Base-by-base conservation (phyloP, 2,888 invertebrate genomes). In the Chrysolina haemoptera region DNA sequence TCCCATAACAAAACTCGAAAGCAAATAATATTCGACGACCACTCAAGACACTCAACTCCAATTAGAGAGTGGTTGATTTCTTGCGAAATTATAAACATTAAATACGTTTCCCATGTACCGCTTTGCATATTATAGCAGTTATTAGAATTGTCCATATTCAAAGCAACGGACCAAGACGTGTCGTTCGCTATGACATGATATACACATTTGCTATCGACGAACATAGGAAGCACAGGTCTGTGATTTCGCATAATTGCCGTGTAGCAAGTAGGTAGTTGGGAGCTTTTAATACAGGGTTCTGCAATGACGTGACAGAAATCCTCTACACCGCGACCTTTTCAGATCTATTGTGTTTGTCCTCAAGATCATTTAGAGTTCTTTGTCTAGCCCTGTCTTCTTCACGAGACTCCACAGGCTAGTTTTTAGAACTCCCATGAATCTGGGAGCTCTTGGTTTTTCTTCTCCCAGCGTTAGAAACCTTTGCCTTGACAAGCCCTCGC, bases 101-200 rank as follows among this genome's bases (percentile, higher is more conserved):
- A 71, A 69, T 75, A 66, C 62, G 48, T 64, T 75, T 75, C 75
- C 40, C 75, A 75, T 75, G 75, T 75, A 71, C 27, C 53, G 62
- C 55, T 75, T 75, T 75, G 75, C 75, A 75, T 75, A 75, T 71
- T 75, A 71, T 68, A 75, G 75, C 71, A 43, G 71, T 75, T 71
- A 75, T 75, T 75, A 71, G 69, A 71, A 75, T 71, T 71, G 71
- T 66, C 75, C 71, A 75, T 75, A 71, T 75, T 75, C 75, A 35
- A 65, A 53, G 53, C 75, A 75, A 46, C 70, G 62, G 53, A 75
- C 65, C 75, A 66, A 50, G 46, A 71, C 75, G 66, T 71, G 75
- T 75, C 71, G 62, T 75, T 69, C 16, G 55, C 62, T 65, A 62
- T 66, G 71, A 75, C 75, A 75, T 71, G 75, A 75, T 75, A 75